A percentile compares a stretch with the other conserved stretches of the same genome.
Evolutionary conservation across 2,113 vertebrate species (phyloP).

Genomic region (Colius striatus): DNA sequence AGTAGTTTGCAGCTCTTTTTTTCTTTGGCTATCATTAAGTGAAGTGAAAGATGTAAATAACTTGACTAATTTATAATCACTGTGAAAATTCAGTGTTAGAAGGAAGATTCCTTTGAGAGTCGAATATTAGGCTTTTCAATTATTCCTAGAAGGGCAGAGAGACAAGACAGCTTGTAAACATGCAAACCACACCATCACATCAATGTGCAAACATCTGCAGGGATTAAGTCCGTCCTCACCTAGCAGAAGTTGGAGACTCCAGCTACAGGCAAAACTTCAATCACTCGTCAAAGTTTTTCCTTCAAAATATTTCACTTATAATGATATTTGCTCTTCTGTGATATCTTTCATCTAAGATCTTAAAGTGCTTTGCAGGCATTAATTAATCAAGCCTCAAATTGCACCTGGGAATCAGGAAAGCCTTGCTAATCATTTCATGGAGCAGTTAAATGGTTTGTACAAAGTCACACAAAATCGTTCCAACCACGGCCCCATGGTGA

Average conservation of each 20-base stretch:
- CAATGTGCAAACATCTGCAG: rapidly evolving
- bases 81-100: not conserved
- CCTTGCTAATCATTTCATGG: not conserved
- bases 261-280: not conserved
- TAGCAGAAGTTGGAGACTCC: not conserved
- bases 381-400: not conserved
- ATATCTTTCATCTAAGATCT: not conserved
- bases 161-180: not conserved
- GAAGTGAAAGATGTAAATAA: constrained; percentile 53
- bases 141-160: not conserved
- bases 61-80: constrained; percentile 12
- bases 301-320: not conserved
- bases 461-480: not conserved
- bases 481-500: rapidly evolving
- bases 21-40: constrained; percentile 39
- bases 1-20: not conserved
- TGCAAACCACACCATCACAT: not conserved
- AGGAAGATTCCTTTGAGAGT: not conserved
- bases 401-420: not conserved
- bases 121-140: not conserved
- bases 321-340: not conserved
- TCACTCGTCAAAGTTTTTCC: not conserved
- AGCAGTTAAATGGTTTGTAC: not conserved
- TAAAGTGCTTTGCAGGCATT: not conserved
- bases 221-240: not conserved